These are phyloP conservation scores for Sclerodermus sp. DNA, from an alignment of 2,888 invertebrate species.

Conservation along the genomic window DNA sequence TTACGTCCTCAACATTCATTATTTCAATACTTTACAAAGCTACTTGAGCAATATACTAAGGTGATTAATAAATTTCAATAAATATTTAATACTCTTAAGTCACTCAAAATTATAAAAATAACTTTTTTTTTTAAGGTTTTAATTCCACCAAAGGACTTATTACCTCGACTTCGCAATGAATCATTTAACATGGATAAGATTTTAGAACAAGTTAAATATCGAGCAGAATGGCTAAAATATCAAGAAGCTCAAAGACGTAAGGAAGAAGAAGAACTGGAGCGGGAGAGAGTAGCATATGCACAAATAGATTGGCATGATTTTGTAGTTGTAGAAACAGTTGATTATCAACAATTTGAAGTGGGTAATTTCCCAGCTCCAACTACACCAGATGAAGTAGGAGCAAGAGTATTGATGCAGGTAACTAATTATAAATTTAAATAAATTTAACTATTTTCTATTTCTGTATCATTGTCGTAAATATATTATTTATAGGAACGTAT, in stretches of 20 bases:
- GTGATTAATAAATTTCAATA: constrained; percentile 51
- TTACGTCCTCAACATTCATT: constrained; percentile 96
- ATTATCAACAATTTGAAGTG: constrained; percentile 95
- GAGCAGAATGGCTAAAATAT: constrained; percentile 96
- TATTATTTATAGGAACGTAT: constrained; percentile 65
- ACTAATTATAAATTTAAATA: constrained; percentile 14
- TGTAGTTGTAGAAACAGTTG: constrained; percentile 99
- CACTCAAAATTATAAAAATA: not conserved
- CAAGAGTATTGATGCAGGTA: constrained; percentile 85
- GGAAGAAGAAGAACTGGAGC: constrained; percentile 93
- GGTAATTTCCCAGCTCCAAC: constrained; percentile 97
- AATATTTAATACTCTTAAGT: not conserved
- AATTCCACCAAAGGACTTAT: constrained; percentile 91
- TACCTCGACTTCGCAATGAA: constrained; percentile 78
- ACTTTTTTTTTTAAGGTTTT: constrained; percentile 63
- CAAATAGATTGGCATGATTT: constrained; percentile 99
- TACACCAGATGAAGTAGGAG: constrained; percentile 95
- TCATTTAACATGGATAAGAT: constrained; percentile 68
- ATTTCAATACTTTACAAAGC: constrained; percentile 97
- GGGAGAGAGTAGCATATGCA: constrained; percentile 92
- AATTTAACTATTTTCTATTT: not conserved
- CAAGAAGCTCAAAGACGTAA: constrained; percentile 90
- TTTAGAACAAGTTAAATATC: constrained; percentile 87
- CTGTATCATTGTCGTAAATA: not conserved
- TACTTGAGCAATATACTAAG: constrained; percentile 98